A percentile compares a stretch with the other conserved stretches of the same genome.
phyloP scores from a whole-genome alignment of 2,888 invertebrate species.

The Syrphus vitripennis region DNA sequence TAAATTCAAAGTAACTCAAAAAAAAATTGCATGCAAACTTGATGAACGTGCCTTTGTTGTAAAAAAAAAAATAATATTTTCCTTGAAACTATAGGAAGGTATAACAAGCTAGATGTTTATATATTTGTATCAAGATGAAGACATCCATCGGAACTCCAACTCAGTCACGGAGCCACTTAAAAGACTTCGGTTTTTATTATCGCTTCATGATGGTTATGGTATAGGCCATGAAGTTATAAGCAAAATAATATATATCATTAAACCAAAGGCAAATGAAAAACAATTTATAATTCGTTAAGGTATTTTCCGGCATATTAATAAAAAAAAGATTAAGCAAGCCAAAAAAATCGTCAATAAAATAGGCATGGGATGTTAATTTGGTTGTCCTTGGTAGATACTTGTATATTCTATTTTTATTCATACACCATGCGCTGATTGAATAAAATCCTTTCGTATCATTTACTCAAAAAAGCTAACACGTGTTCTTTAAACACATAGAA shows the following conservation, averaged over 20 bases:
- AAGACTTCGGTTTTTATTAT: constrained; percentile 7
- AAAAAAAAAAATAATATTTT: background rate
- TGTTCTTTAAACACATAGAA: no score
- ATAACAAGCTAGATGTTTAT: background rate
- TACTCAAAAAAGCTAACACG: no score
- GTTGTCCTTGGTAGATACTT: constrained; percentile 9
- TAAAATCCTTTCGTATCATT: background rate
- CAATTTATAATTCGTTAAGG: background rate
- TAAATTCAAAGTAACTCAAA: constrained; percentile 2
- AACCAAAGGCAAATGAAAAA: constrained; percentile 7
- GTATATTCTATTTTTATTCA: constrained; percentile 43
- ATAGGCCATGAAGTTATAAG: background rate
- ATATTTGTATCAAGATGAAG: background rate
- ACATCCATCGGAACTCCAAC: background rate
- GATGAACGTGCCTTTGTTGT: background rate
- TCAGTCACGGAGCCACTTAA: constrained; percentile 16
- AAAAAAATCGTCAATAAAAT: background rate
- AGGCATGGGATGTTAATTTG: background rate
- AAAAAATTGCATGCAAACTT: constrained; percentile 15
- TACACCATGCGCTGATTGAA: background rate
- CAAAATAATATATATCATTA: constrained; percentile 21
- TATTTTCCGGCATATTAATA: background rate
- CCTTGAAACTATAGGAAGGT: background rate
- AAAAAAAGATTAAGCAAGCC: no score
- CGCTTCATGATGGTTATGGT: background rate